Evolutionary conservation across 2,888 invertebrate genomes (phyloP), one percentile per base, ranked within the genome.

Genomic region (Netelia fuscicornis): DNA sequence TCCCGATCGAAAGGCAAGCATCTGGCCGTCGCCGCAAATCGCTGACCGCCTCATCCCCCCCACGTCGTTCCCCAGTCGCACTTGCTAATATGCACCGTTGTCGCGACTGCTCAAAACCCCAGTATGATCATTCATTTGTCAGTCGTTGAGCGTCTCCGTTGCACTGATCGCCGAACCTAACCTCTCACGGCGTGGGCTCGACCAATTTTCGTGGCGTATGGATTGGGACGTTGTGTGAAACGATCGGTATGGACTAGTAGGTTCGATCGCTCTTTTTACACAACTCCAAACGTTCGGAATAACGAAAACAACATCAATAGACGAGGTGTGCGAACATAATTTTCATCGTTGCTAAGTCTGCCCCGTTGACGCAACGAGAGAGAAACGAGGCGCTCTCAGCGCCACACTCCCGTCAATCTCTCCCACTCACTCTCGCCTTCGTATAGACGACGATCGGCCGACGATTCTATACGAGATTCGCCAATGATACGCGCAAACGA

Each of bases 21-120:
- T 86, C 88, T 85, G 88, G 85, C 85, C 83, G 87, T 89, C 83
- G 81, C 83, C 85, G 84, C 85, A 85, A 79, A 79, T 78, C 86
- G 81, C 82, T 80, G 85, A 80, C 79, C 86, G 87, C 88, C 83
- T 88, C 88, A 90, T 90, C 86, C 83, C 87, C 87, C 84, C 58
- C 1, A 25, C 68, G 37, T 44, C 79, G 79, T 81, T 78, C 86
- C 78, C 83, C 48, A 48, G 48, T 13, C 48, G 48, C 48, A 13
- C 48, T 48, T 13, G 48, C 48, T 48, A 48, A 48, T 48, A 48
- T 48, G 48, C 11, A 48, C 48, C 48, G 13, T 13, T 48, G 48
- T 48, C 48, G 48, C 48, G 11, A 48, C 48, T 48, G 48, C 8
- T 48, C 48, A 48, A 48, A 48, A 13, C 11, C 48, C 13, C 48